A percentile compares a stretch with the other conserved stretches of the same genome.
These are phyloP conservation scores for Dasyprocta punctata DNA, from an alignment of 2,113 vertebrate species.

Conservation along the genomic window DNA sequence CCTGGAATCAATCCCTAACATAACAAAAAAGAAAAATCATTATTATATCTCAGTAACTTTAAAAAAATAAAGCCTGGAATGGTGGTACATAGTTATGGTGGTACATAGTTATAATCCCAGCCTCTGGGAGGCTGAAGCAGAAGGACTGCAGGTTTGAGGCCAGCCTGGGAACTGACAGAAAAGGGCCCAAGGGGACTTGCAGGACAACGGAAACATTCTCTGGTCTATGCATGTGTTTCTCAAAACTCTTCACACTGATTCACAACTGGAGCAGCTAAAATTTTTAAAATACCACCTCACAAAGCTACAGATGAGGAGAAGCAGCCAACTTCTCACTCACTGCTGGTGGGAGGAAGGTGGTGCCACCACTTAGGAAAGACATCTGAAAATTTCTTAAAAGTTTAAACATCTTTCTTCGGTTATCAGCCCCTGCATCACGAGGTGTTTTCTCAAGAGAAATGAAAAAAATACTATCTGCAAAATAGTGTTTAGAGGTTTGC, in stretches of 20 bases:
- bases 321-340: neutral
- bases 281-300: neutral
- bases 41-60: neutral
- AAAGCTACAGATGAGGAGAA: fast-evolving
- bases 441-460: neutral
- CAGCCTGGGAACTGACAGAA: neutral
- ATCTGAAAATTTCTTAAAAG: neutral
- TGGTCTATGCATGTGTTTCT: fast-evolving
- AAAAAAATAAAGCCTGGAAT: neutral
- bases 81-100: too few species aligned
- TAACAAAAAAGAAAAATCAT: neutral
- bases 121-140: neutral
- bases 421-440: neutral
- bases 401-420: neutral
- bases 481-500: neutral
- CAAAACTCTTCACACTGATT: neutral
- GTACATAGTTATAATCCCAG: too few species aligned
- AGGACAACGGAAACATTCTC: neutral
- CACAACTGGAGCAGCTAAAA: fast-evolving
- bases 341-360: neutral
- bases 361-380: neutral
- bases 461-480: neutral
- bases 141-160: neutral
- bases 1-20: neutral
- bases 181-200: neutral